These are phyloP conservation scores for Chionodraco myersi DNA, from an alignment of 2,113 vertebrate species.

Conservation along the genomic window DNA sequence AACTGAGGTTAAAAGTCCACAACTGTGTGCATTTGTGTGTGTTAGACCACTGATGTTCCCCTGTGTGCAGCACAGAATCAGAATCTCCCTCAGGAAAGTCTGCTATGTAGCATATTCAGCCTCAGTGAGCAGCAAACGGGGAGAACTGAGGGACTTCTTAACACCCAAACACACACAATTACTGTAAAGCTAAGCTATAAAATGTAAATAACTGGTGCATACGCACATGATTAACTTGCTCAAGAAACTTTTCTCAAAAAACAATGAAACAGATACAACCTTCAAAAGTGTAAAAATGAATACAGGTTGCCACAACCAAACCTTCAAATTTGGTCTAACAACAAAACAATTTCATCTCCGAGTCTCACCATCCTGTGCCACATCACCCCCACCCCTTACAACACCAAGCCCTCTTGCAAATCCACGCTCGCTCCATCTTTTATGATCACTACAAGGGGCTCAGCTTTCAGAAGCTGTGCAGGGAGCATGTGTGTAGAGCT, in stretches of 20 bases:
- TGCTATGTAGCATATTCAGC: slow-evolving; percentile 68
- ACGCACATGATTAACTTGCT: not conserved
- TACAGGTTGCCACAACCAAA: slow-evolving; percentile 4
- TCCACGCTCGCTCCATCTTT: slow-evolving; percentile 75
- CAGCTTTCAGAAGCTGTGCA: slow-evolving; percentile 82
- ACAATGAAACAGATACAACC: not conserved
- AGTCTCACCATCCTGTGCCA: slow-evolving; percentile 34
- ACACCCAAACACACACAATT: slow-evolving; percentile 25
- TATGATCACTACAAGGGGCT: slow-evolving; percentile 83
- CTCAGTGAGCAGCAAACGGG: slow-evolving; percentile 67
- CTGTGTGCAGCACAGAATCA: slow-evolving; percentile 26
- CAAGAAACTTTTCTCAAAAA: not conserved
- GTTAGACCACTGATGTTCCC: slow-evolving; percentile 36
- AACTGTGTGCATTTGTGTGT: slow-evolving; percentile 18
- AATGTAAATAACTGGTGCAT: slow-evolving; percentile 4
- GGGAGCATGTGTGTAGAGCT: slow-evolving; percentile 85
- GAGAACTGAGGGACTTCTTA: slow-evolving; percentile 60
- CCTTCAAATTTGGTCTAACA: slow-evolving; percentile 22
- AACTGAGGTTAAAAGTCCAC: slow-evolving; percentile 44
- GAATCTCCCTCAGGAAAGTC: slow-evolving; percentile 62
- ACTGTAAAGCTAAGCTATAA: slow-evolving; percentile 25
- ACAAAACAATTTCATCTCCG: slow-evolving; percentile 32
- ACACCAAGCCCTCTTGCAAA: slow-evolving; percentile 54
- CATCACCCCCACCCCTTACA: slow-evolving; percentile 42
- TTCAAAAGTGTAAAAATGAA: not conserved